These are phyloP conservation scores for Xiphophorus birchmanni DNA, from an alignment of 2,797 vertebrate species.

Conservation along the genomic window DNA sequence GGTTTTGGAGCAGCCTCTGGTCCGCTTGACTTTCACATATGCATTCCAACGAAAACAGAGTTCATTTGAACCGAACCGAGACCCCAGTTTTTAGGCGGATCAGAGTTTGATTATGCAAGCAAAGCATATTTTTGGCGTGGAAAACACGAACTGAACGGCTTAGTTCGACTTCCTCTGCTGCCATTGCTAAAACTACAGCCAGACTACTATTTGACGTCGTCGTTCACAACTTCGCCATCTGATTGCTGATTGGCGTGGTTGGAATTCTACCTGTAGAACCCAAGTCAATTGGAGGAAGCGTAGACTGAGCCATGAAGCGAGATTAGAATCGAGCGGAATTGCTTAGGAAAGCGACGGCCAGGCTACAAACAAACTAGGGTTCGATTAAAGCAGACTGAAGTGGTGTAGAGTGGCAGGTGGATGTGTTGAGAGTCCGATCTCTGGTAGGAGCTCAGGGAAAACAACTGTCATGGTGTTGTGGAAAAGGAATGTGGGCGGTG, in stretches of 20 bases:
- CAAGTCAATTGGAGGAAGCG: no score
- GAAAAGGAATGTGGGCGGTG: not conserved
- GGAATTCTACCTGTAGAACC: no score
- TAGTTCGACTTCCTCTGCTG: no score
- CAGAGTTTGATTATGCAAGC: no score
- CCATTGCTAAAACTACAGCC: no score
- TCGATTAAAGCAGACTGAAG: not conserved
- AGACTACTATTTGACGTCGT: no score
- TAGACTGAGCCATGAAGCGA: no score
- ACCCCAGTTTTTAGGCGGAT: not conserved
- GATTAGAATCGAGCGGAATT: no score
- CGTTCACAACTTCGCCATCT: no score
- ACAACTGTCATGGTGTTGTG: slow-evolving; percentile 35
- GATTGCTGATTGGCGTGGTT: no score
- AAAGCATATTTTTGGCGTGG: not conserved
- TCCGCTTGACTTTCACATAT: not conserved
- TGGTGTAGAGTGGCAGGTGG: slow-evolving; percentile 18
- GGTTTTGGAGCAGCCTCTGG: not conserved
- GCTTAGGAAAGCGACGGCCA: no score
- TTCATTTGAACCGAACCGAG: not conserved
- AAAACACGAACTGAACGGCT: no score
- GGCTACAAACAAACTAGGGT: not conserved
- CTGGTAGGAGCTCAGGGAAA: slow-evolving; percentile 53
- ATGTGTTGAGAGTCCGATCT: slow-evolving; percentile 25
- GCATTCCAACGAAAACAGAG: not conserved